These are phyloP conservation scores for Numenius arquata DNA, from an alignment of 2,113 vertebrate species.

Conservation along the genomic window DNA sequence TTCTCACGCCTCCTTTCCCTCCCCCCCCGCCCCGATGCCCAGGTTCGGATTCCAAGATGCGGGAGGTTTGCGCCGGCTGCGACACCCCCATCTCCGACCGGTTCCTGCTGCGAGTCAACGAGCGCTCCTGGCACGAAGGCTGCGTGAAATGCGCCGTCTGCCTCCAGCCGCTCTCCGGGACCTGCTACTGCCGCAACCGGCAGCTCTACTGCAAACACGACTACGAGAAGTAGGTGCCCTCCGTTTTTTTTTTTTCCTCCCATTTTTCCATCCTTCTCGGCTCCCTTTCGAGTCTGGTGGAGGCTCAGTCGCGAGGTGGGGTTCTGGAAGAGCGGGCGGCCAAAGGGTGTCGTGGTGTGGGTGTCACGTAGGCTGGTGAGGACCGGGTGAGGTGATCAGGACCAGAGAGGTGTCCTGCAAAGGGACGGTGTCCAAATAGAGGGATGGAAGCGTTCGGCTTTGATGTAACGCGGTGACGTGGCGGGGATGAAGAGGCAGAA, in stretches of 20 bases:
- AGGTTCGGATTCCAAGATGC: slow-evolving; percentile 76
- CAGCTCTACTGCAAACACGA: slow-evolving; percentile 90
- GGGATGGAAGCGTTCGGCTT: background rate
- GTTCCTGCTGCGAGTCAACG: slow-evolving; percentile 87
- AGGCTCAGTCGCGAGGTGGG: accelerated
- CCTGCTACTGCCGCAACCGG: slow-evolving; percentile 86
- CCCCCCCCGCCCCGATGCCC: background rate
- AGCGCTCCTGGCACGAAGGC: slow-evolving; percentile 87
- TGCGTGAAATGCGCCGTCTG: slow-evolving; percentile 88
- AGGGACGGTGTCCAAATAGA: accelerated
- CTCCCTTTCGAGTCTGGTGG: background rate
- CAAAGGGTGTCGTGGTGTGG: accelerated
- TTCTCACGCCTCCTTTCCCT: background rate
- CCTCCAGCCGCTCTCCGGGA: slow-evolving; percentile 81
- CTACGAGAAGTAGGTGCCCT: slow-evolving; percentile 85
- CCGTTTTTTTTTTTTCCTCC: accelerated
- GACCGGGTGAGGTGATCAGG: background rate
- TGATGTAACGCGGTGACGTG: accelerated
- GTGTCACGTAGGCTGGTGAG: accelerated
- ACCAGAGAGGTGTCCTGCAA: background rate
- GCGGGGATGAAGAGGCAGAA: background rate
- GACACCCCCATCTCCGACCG: slow-evolving; percentile 85
- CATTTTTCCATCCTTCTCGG: background rate
- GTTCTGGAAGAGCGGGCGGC: background rate
- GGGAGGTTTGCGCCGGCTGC: slow-evolving; percentile 86